Evolutionary conservation across 35 echinoderm and acorn worm genomes (phyloP), one percentile per base, ranked within the genome.

Genomic region (Ophioderma brevispina): DNA sequence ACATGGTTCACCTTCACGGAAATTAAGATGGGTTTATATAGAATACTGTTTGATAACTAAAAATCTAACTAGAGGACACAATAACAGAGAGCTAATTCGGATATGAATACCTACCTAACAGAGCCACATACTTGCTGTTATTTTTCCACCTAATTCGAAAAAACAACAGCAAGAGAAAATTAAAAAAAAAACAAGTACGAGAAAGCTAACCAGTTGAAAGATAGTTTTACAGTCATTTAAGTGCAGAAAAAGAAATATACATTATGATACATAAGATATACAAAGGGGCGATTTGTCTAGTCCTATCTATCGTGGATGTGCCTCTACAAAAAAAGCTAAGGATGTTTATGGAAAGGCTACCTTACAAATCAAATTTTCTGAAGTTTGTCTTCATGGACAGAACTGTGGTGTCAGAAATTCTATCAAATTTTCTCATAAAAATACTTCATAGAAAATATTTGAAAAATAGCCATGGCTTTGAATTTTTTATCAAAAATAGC

Each of bases 401-500:
- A 38, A 82, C 35, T 40, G 19, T 31, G 38, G 80, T 37, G 38
- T 77, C 38, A 15, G 35, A 79, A n/a, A 38, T 80, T 21, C 13
- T 41, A 14, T 19, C 28, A 70, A 10, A 10, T 39, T 42, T 40
- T 40, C 25, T 6, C 19, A 80, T 0, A 21, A 80, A 33, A 80
- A 33, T 33, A 80, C 31, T 11, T 11, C 36, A 80, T 80, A 1
- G 36, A 21, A 41, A 18, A 43, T 5, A 1, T 4, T 81, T 23
- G 33, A 78, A 17, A 81, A 81, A 81, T 39, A 42, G 36, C 33
- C 36, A 38, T 11, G 34, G 41, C 1, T 40, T 40, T 25, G 19
- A 1, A 18, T 11, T 39, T 42, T 40, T 40, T 28, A 81, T 25
- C 1, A 81, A 81, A 85, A 85, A 85, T 85, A 85, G 83, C 83